These are phyloP conservation scores for Toxotes lorentzi DNA, from an alignment of 2,797 vertebrate genomes.

Conservation along the genomic window DNA sequence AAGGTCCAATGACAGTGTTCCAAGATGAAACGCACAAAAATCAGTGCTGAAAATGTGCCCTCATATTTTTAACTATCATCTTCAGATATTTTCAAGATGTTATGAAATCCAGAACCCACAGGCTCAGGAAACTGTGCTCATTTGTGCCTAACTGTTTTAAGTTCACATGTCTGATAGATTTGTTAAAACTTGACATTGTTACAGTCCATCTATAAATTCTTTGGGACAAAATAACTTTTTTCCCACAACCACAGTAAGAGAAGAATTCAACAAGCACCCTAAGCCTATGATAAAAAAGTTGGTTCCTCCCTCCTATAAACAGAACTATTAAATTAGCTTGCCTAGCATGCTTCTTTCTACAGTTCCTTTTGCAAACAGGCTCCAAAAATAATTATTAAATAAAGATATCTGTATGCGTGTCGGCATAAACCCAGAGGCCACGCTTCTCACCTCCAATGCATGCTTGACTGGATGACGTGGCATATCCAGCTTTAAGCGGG, in stretches of 20 bases:
- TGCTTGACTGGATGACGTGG: slow-evolving; percentile 44
- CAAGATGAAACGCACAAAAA: background rate
- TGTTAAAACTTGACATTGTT: background rate
- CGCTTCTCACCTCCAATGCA: slow-evolving; percentile 22
- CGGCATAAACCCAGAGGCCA: slow-evolving; percentile 12
- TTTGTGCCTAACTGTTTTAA: background rate
- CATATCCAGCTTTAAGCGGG: slow-evolving; percentile 53
- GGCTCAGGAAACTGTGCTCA: background rate
- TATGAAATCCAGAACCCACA: background rate
- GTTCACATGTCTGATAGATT: background rate
- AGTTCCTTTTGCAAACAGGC: slow-evolving; percentile 17
- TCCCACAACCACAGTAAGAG: background rate
- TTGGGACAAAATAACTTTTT: background rate
- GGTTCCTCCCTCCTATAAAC: slow-evolving; percentile 4
- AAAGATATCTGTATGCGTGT: slow-evolving; percentile 33
- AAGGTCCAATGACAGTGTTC: background rate
- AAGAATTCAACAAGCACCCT: background rate
- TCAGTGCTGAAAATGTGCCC: background rate
- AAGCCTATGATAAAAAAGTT: background rate
- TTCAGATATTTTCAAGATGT: background rate
- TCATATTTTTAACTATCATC: background rate
- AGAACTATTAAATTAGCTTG: background rate
- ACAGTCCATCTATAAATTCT: background rate
- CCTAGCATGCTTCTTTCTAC: background rate
- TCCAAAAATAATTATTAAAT: slow-evolving; percentile 34